Evolutionary conservation across 2,888 invertebrate genomes (phyloP), one percentile per base, ranked within the genome.

Genomic region (Drosophila longiperda): DNA sequence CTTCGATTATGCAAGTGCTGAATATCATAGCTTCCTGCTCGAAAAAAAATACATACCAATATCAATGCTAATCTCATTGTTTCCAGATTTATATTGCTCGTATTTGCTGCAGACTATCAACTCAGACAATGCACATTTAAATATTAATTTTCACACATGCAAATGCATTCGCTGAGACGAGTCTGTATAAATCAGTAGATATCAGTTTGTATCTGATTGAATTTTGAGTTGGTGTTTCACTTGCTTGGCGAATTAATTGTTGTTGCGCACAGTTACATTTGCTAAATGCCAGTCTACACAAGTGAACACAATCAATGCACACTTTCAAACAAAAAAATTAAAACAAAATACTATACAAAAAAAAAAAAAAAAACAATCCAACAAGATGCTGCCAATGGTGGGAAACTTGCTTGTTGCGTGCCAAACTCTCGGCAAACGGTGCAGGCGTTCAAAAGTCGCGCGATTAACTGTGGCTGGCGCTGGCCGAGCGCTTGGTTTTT

Each of bases 381-480:
- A 64, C 40, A 40, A 57, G 81, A 81, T 73, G 81, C 78, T 81
- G 77, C 50, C 60, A 59, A 71, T 42, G 59, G 60, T 64, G 67
- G 67, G 62, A 75, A 73, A 63, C 65, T 77, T 58, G 69, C 63
- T 55, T 36, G 66, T 49, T 78, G 61, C 58, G 62, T 70, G 58
- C 33, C 69, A 62, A 60, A 59, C 50, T 53, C 61, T 52, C 53
- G 66, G 23, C 68, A 63, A 38, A 75, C 67, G 74, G 70, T 89
- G 82, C 72, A 78, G 78, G 81, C 86, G 78, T 81, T 79, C 72
- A 80, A 77, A 83, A 82, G 88, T 89, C 90, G 85, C 90, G 90
- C 88, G 90, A 80, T 89, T 86, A 82, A 93, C 92, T 93, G 91
- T 89, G 90, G 82, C 79, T 85, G 88, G 83, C 89, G 91, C 91